A percentile compares a stretch with the other conserved stretches of the same genome.
These are phyloP conservation scores for Drosophila prolongata DNA, from an alignment of 2,888 invertebrate genomes.

Conservation along the genomic window DNA sequence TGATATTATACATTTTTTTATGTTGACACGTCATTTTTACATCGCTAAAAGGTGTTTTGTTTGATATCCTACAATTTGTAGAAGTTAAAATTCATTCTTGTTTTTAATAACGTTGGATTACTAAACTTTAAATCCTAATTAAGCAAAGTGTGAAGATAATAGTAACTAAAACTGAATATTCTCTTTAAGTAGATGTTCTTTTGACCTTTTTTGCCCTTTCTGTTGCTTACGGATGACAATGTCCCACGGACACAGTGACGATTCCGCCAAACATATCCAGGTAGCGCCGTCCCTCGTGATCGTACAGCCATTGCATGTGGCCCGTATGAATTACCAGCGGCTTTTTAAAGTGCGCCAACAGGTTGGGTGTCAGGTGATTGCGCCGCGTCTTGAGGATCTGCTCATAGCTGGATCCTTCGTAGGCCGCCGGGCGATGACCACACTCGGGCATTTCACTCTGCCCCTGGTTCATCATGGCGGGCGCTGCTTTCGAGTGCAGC, in stretches of 20 bases:
- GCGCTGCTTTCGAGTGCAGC: constrained; percentile 66
- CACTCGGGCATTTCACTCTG: constrained; percentile 81
- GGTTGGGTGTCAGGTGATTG: constrained; percentile 89
- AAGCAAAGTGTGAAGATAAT: no score
- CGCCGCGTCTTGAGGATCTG: constrained; percentile 87
- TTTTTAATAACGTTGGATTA: no score
- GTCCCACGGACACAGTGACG: constrained; percentile 98
- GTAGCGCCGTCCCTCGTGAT: constrained; percentile 93
- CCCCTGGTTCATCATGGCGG: constrained; percentile 58
- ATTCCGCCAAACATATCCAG: constrained; percentile 98
- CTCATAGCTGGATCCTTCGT: constrained; percentile 88
- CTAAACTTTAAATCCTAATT: no score
- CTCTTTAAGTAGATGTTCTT: neutral
- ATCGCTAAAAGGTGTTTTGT: no score
- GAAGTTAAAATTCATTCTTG: no score
- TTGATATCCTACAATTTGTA: no score
- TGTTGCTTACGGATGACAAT: constrained; percentile 95
- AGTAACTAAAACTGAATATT: no score
- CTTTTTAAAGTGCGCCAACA: constrained; percentile 90
- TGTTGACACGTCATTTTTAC: no score
- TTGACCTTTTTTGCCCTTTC: no score
- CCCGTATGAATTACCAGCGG: constrained; percentile 94
- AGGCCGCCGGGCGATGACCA: constrained; percentile 67
- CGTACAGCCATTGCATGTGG: constrained; percentile 96
- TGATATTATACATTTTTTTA: no score